Base-by-base conservation (phyloP, 2,888 invertebrate species). In the Euzophera pinguis region DNA sequence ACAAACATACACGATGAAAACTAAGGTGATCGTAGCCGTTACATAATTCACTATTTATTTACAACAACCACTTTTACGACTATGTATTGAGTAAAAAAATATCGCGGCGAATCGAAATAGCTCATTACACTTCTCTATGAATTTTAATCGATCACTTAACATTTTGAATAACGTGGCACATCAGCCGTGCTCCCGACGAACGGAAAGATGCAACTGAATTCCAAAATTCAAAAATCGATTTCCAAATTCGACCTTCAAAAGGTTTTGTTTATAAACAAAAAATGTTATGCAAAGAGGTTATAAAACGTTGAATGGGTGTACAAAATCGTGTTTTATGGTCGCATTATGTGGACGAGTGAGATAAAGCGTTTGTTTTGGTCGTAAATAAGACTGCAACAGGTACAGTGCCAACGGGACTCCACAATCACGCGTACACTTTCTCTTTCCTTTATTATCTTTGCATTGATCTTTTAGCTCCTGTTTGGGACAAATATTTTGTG, bases 341-440 rank as follows among this genome's bases (percentile, higher is more conserved):
- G 84, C 73, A 84, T 85, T 87, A 84, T 84, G 78, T 86, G 84
- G 82, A 78, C 80, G 80, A 74, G 72, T 69, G 84, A 89, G 89
- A 89, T 89, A 88, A 88, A 88, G 84, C 86, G 88, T 76, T 86
- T 90, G 90, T 90, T 90, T 87, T 87, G 86, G 80, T 87, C 90
- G 84, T 89, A 90, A 90, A 90, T 90, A 88, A 86, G 83, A 76
- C 84, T 82, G 89, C 90, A 90, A 90, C 90, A 89, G 90, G 90
- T 90, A 90, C 75, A 65, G 71, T 81, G 84, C 78, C 78, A 84
- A 81, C 84, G 82, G 84, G 84, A 83, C 78, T 83, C 79, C 73
- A 76, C 79, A 81, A 81, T 84, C 84, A 86, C 83, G 85, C 75
- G 78, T 78, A 74, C 74, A 80, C 88, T 88, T 83, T 89, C 88